Conservation (phyloP, 2,113 vertebrate species). For the Neogale vison region DNA sequence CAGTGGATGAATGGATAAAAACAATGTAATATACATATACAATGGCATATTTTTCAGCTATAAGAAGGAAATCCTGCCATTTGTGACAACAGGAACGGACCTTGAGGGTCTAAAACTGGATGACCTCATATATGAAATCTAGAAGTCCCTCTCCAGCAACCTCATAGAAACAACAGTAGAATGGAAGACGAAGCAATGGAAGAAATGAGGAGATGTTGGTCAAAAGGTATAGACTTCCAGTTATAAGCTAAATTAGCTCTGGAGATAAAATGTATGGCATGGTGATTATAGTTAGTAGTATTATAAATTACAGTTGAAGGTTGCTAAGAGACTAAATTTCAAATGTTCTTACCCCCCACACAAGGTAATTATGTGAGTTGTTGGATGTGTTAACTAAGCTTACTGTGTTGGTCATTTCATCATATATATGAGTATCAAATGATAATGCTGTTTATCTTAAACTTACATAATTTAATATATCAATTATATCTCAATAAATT, state of each 20-base stretch:
- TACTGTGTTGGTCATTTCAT: neutral
- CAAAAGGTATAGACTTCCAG: neutral
- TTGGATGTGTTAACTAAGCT: neutral
- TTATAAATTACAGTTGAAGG: neutral
- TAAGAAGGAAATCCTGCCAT: neutral
- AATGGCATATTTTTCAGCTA: neutral
- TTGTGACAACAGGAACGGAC: neutral
- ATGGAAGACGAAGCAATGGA: neutral
- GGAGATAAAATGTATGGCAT: neutral
- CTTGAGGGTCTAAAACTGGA: neutral
- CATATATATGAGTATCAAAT: neutral
- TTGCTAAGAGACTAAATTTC: neutral
- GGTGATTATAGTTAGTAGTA: neutral
- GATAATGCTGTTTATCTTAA: neutral
- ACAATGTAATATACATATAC: neutral
- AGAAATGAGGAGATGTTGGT: neutral
- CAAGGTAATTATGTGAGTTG: neutral
- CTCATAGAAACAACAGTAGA: neutral
- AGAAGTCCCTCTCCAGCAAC: neutral
- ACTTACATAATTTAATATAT: neutral
- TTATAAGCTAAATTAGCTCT: neutral
- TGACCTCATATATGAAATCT: neutral
- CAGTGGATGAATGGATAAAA: neutral
- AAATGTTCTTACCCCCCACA: neutral
- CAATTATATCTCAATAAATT: neutral